Percentiles rank a stretch among this genome's conserved stretches.
Conservation (phyloP, 1,140 invertebrate species). For the Whitmania pigra region DNA sequence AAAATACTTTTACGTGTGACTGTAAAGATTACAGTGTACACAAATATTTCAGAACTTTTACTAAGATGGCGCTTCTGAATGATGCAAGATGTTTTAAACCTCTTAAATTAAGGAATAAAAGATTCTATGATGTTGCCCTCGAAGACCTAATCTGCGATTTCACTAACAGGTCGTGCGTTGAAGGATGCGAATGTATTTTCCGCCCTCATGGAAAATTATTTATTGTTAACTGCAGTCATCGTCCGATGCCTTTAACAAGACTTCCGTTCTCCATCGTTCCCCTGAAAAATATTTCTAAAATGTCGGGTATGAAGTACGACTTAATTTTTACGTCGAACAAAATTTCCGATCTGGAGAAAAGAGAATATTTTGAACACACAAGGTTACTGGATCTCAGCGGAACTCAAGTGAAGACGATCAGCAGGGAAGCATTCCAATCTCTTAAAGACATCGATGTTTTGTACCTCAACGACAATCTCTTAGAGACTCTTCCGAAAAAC, state of each 20-base stretch:
- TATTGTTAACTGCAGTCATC: no score
- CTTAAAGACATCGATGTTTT: background rate
- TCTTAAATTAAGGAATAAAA: background rate
- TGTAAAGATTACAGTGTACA: background rate
- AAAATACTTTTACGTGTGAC: conserved; percentile 8
- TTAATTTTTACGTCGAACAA: no score
- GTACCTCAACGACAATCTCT: conserved; percentile 4
- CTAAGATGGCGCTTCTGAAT: background rate
- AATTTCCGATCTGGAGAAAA: background rate
- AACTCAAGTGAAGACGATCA: background rate
- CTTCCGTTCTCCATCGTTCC: no score
- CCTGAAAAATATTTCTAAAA: no score
- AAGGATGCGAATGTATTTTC: background rate
- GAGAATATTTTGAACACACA: conserved; percentile 6
- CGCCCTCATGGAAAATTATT: no score
- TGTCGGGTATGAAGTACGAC: no score
- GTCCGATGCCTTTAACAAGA: no score
- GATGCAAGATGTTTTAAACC: background rate
- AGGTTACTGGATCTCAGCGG: background rate
- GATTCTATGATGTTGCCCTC: background rate
- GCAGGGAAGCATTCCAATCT: background rate
- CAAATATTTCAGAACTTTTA: background rate
- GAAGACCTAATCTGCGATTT: background rate
- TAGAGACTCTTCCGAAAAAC: background rate
- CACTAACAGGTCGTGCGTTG: background rate